phyloP scores from a whole-genome alignment of 2,888 invertebrate species.

The Sisyra nigra region DNA sequence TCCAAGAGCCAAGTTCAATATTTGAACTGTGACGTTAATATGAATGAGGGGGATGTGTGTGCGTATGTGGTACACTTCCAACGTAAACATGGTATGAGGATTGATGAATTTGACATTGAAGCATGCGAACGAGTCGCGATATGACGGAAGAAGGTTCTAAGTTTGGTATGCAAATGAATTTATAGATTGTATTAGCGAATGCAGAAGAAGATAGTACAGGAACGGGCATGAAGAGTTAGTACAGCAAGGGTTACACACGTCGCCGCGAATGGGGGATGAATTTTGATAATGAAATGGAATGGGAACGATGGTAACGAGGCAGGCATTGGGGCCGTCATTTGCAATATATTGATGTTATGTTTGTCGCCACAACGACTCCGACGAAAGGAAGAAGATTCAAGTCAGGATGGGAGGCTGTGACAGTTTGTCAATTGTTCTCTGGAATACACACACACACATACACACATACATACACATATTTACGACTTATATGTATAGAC shows the following conservation, averaged over 20 bases:
- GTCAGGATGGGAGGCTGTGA: too few species aligned
- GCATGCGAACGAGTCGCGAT: not conserved
- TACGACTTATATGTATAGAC: too few species aligned
- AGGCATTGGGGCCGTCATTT: too few species aligned
- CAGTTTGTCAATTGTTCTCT: too few species aligned
- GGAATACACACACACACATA: too few species aligned
- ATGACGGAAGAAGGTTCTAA: not conserved
- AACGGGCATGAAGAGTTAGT: not conserved
- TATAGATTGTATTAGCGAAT: constrained; percentile 6
- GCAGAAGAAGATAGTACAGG: not conserved
- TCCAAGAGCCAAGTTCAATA: not conserved
- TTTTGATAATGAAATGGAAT: not conserved
- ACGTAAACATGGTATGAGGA: not conserved
- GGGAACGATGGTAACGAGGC: not conserved
- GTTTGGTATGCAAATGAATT: constrained; percentile 6
- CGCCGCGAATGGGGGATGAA: not conserved
- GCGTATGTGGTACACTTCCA: not conserved
- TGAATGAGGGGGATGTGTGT: too few species aligned
- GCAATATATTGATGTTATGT: too few species aligned
- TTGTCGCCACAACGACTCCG: too few species aligned
- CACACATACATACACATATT: too few species aligned
- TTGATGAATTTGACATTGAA: not conserved
- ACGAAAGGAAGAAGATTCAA: too few species aligned
- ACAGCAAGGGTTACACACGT: not conserved
- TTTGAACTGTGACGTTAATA: not conserved